Conservation (phyloP, 2,113 vertebrate genomes). For the Pristiophorus japonicus region DNA sequence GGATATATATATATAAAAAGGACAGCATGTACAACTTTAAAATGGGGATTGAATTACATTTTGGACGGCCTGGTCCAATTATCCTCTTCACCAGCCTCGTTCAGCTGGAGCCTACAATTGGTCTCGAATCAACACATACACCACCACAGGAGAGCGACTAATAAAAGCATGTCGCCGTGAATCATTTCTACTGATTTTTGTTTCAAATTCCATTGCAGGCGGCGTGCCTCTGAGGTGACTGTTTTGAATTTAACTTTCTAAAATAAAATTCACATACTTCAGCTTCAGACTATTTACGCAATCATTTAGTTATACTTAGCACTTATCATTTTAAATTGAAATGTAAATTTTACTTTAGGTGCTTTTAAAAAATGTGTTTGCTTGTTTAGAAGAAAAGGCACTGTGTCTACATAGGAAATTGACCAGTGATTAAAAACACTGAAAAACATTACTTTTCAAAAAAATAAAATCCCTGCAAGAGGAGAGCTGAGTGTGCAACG, state of each 20-base stretch:
- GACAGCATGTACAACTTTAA: not conserved
- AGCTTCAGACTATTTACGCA: constrained; percentile 19
- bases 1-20: not conserved
- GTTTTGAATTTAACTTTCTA: not conserved
- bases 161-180: not conserved
- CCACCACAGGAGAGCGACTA: not conserved
- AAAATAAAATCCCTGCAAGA: not conserved
- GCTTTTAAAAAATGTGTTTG: not conserved
- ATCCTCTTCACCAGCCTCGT: not conserved
- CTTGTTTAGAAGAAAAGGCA: not conserved
- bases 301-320: constrained; percentile 24
- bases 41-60: not conserved
- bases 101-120: not conserved
- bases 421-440: not conserved
- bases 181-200: not conserved
- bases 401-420: not conserved
- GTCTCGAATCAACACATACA: not conserved
- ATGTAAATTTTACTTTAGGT: not conserved
- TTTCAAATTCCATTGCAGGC: not conserved
- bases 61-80: not conserved
- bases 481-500: not conserved
- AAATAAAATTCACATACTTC: not conserved
- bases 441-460: not conserved
- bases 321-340: not conserved
- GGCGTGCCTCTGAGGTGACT: not conserved